These are phyloP conservation scores for Thymelicus acteon DNA, from an alignment of 2,888 invertebrate genomes.

Conservation along the genomic window DNA sequence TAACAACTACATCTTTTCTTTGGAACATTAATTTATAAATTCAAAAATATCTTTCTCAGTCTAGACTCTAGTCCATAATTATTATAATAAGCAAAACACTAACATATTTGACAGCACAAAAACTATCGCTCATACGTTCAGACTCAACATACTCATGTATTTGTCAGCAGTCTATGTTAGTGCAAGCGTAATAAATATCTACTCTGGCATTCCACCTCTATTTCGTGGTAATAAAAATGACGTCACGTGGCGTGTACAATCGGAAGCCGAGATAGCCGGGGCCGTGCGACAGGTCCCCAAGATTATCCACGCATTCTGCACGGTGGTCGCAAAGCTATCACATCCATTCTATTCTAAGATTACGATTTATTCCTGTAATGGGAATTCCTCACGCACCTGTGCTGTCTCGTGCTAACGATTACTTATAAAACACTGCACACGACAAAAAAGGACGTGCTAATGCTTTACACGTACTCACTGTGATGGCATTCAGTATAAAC, in stretches of 20 bases:
- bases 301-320: constrained; percentile 81
- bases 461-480: background rate
- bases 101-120: too few species aligned
- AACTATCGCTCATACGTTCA: too few species aligned
- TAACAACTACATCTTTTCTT: too few species aligned
- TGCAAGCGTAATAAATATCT: constrained; percentile 21
- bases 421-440: constrained; percentile 36
- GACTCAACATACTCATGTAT: background rate
- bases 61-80: too few species aligned
- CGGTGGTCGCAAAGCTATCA: constrained; percentile 62
- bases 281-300: constrained; percentile 80
- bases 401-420: constrained; percentile 61
- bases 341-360: constrained; percentile 49
- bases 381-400: constrained; percentile 61
- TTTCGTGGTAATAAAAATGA: constrained; percentile 42
- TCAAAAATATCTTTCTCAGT: too few species aligned
- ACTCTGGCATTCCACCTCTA: constrained; percentile 47
- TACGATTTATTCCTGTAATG: constrained; percentile 59
- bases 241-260: constrained; percentile 48
- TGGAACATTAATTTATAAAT: too few species aligned
- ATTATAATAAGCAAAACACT: too few species aligned
- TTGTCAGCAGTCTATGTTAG: background rate
- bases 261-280: constrained; percentile 53
- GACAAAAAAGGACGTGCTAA: constrained; percentile 19
- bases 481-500: constrained; percentile 10